Percentiles rank a stretch among this genome's conserved stretches.
phyloP scores from a whole-genome alignment of 2,797 vertebrate genomes.

The Columba guinea region DNA sequence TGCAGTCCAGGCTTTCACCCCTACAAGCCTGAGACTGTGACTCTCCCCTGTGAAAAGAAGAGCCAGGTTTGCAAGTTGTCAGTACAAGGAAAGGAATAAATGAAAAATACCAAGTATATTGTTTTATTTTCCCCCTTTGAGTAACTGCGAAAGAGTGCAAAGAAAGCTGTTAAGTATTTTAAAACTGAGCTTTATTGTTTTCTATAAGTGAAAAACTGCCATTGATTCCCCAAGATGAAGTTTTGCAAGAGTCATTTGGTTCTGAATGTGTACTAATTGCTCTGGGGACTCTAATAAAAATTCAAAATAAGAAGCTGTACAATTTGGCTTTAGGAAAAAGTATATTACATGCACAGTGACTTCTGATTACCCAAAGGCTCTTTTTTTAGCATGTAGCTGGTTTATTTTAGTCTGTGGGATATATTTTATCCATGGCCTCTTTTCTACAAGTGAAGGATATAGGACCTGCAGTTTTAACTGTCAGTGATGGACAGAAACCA shows the following conservation, averaged over 20 bases:
- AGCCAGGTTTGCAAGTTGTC: neutral
- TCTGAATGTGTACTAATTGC: constrained; percentile 10
- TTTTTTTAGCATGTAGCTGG: constrained; percentile 13
- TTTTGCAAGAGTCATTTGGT: neutral
- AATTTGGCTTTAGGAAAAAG: constrained; percentile 9
- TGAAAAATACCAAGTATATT: neutral
- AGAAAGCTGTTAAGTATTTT: constrained; percentile 13
- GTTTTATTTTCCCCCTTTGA: neutral
- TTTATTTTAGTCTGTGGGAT: constrained; percentile 23
- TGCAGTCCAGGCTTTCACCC: neutral
- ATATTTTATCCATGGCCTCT: neutral
- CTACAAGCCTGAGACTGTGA: rapidly evolving
- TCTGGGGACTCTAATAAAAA: constrained; percentile 44
- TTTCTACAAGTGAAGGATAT: neutral
- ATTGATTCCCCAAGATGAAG: constrained; percentile 38
- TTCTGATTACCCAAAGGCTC: constrained; percentile 40
- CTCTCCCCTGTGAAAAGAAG: neutral
- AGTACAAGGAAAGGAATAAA: neutral
- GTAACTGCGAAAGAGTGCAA: neutral
- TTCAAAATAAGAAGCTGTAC: constrained; percentile 23
- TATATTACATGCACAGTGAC: neutral
- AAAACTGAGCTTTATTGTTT: constrained; percentile 23
- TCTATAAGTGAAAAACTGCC: neutral
- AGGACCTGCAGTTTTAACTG: neutral
- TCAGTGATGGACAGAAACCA: neutral